A percentile compares a stretch with the other conserved stretches of the same genome.
These are phyloP conservation scores for Datnioides undecimradiatus DNA, from an alignment of 2,113 vertebrate genomes.

Conservation along the genomic window DNA sequence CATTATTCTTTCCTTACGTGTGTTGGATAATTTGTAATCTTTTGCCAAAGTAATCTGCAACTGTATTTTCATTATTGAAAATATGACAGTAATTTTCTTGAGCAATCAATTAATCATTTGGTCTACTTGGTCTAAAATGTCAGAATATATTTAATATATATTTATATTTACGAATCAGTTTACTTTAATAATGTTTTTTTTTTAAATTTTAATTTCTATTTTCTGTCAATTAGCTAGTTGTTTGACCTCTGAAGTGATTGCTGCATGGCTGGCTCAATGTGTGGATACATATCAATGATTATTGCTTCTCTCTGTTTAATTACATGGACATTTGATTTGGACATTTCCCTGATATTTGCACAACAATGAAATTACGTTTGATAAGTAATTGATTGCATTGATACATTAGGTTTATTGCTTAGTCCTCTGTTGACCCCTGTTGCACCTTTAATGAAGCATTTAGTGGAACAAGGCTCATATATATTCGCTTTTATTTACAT, in stretches of 20 bases:
- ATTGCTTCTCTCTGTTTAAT: neutral
- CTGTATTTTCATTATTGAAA: neutral
- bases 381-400: neutral
- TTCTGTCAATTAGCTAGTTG: neutral
- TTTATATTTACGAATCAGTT: too few relatives aligned
- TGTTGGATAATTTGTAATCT: neutral
- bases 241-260: neutral
- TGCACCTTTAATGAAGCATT: neutral
- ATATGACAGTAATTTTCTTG: neutral
- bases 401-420: neutral
- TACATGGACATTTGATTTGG: neutral
- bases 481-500: neutral
- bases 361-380: neutral
- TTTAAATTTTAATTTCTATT: too few relatives aligned
- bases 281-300: neutral
- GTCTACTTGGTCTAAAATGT: too few relatives aligned
- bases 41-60: neutral
- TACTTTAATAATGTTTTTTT: too few relatives aligned
- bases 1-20: neutral
- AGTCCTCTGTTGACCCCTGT: neutral
- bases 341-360: neutral
- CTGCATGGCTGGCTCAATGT: neutral
- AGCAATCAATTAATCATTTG: neutral
- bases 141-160: too few relatives aligned
- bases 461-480: neutral